These are phyloP conservation scores for Argentina silus DNA, from an alignment of 2,797 vertebrate species.

Conservation along the genomic window DNA sequence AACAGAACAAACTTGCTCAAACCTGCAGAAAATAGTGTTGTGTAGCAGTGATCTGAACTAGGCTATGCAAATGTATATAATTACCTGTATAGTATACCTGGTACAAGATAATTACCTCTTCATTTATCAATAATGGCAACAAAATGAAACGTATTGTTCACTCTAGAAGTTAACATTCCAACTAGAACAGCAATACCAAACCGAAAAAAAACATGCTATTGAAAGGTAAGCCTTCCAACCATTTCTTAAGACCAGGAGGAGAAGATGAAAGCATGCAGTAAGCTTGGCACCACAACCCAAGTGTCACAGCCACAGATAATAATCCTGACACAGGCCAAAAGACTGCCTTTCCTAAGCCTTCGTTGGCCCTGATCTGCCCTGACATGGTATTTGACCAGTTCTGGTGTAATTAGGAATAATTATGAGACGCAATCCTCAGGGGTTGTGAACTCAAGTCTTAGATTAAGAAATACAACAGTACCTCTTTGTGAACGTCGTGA, in stretches of 20 bases:
- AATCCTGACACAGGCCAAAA: slow-evolving; percentile 25
- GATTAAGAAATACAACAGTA: slow-evolving; percentile 29
- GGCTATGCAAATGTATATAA: not conserved
- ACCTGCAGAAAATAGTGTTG: not conserved
- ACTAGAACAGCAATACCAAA: not conserved
- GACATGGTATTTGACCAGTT: slow-evolving; percentile 41
- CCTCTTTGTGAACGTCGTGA: slow-evolving; percentile 14
- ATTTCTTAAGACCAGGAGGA: not conserved
- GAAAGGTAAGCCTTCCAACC: slow-evolving; percentile 2
- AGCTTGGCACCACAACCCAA: slow-evolving; percentile 5
- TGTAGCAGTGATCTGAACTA: not conserved
- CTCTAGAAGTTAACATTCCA: too few relatives aligned
- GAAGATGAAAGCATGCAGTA: slow-evolving; percentile 12
- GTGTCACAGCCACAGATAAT: slow-evolving; percentile 29
- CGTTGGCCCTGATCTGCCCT: slow-evolving; percentile 46
- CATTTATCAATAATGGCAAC: too few relatives aligned
- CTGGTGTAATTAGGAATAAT: slow-evolving; percentile 53
- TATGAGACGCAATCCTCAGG: slow-evolving; percentile 34
- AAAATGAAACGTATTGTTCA: too few relatives aligned
- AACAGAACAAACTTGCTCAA: not conserved
- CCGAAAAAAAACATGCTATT: not conserved
- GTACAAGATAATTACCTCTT: not conserved
- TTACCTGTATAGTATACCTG: not conserved
- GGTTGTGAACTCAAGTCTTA: slow-evolving; percentile 34
- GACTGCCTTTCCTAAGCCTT: slow-evolving; percentile 30